A percentile compares a stretch with the other conserved stretches of the same genome.
Evolutionary conservation across 2,888 invertebrate genomes (phyloP).

Genomic region (Lithophane ornitopus): DNA sequence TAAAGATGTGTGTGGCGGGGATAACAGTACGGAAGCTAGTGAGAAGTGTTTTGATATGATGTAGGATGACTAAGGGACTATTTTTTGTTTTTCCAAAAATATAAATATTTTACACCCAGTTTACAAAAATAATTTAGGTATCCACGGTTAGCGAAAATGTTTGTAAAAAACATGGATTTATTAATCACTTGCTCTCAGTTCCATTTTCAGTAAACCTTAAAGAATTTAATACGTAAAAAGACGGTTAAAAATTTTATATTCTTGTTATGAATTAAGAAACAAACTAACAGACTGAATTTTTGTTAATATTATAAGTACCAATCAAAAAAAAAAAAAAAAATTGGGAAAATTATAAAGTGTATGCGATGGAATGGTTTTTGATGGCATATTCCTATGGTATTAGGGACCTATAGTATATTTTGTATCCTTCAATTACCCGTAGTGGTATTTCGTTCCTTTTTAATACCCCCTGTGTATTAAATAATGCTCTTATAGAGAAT

Average conservation of each 20-base stretch:
- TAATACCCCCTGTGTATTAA: not conserved
- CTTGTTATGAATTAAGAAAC: not conserved
- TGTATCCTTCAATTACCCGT: not conserved
- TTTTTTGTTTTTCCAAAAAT: slow-evolving; percentile 36
- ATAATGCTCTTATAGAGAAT: not conserved
- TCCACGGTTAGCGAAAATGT: not conserved
- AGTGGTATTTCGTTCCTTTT: slow-evolving; percentile 1
- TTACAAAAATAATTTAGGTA: too few species aligned
- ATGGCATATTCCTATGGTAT: slow-evolving; percentile 48
- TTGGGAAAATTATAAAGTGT: slow-evolving; percentile 5
- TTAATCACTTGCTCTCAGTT: too few species aligned
- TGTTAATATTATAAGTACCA: not conserved
- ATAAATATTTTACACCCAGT: slow-evolving; percentile 1
- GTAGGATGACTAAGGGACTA: not conserved
- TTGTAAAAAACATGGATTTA: not conserved
- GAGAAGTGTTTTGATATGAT: slow-evolving; percentile 80
- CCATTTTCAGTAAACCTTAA: too few species aligned
- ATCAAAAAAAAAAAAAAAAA: not conserved
- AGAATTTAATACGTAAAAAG: not conserved
- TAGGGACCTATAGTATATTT: slow-evolving; percentile 38
- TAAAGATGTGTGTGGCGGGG: slow-evolving; percentile 73
- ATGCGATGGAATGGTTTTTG: not conserved
- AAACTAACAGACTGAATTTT: not conserved
- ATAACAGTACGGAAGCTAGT: slow-evolving; percentile 65
- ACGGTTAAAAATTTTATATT: not conserved